Percentiles rank a stretch among this genome's conserved stretches.
phyloP scores from a whole-genome alignment of 2,888 invertebrate genomes.

The Xylophagus ater region DNA sequence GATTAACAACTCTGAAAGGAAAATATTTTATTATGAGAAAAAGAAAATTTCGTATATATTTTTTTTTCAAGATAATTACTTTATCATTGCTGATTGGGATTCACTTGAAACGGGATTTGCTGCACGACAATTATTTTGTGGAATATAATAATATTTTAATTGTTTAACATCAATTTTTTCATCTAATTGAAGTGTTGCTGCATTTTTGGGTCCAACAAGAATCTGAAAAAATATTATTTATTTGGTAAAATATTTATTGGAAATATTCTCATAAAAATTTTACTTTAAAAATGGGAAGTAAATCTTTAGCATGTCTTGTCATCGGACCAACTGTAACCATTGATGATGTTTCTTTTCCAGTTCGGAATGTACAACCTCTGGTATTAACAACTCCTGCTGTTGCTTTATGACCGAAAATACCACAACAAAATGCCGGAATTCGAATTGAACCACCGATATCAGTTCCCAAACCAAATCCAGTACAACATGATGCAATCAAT shows the following conservation, averaged over 20 bases:
- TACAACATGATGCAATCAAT: constrained; percentile 64
- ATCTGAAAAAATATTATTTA: constrained; percentile 18
- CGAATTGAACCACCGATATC: constrained; percentile 97
- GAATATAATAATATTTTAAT: constrained; percentile 65
- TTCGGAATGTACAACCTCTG: constrained; percentile 57
- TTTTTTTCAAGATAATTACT: constrained; percentile 29
- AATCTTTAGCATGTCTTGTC: constrained; percentile 64
- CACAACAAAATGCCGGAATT: constrained; percentile 78
- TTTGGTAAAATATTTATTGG: background rate
- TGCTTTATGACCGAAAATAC: constrained; percentile 74
- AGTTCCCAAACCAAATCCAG: constrained; percentile 66
- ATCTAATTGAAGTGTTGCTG: constrained; percentile 47
- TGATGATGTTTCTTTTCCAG: constrained; percentile 54
- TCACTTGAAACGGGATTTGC: constrained; percentile 60
- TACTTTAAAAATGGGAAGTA: constrained; percentile 63
- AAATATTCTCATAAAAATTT: constrained; percentile 25
- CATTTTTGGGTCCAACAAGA: constrained; percentile 41
- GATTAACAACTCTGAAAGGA: constrained; percentile 32
- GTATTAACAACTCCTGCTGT: constrained; percentile 47
- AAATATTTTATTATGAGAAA: background rate
- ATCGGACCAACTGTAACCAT: constrained; percentile 81
- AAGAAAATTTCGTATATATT: constrained; percentile 1
- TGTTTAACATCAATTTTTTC: constrained; percentile 50
- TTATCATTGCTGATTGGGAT: constrained; percentile 50
- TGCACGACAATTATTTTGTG: constrained; percentile 59